phyloP scores from a whole-genome alignment of 2,797 vertebrate genomes.

The Hipposideros larvatus region DNA sequence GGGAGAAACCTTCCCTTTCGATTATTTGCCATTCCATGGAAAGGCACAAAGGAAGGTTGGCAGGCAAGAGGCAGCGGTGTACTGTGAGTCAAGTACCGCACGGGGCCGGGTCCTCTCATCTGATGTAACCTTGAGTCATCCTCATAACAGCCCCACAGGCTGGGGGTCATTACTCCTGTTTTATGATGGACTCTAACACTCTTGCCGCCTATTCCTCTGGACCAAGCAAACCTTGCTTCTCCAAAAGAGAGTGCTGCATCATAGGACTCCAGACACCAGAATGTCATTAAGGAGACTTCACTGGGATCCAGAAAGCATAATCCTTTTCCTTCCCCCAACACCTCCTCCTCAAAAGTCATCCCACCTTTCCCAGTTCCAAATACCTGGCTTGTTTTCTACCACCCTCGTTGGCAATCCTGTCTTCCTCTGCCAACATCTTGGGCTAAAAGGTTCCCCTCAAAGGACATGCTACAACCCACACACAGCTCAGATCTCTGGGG shows the following conservation, averaged over 20 bases:
- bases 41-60: not conserved
- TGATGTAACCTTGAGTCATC: not conserved
- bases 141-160: not conserved
- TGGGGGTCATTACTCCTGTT: not conserved
- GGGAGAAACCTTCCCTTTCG: not conserved
- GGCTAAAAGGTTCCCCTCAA: not conserved
- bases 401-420: not conserved
- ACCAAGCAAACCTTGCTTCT: conserved; percentile 43
- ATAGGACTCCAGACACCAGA: conserved; percentile 12
- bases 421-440: not conserved
- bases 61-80: not conserved
- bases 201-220: not conserved
- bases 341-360: conserved; percentile 8
- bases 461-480: not conserved
- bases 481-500: not conserved
- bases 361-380: not conserved
- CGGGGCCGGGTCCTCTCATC: not conserved
- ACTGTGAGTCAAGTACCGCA: not conserved
- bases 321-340: conserved; percentile 21
- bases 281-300: conserved; percentile 40
- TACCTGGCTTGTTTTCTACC: not conserved
- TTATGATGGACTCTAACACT: not conserved
- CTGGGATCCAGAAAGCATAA: conserved; percentile 69
- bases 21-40: not conserved
- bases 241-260: not conserved